Evolutionary conservation across 2,888 invertebrate species (phyloP).

Genomic region (Chymomyza fuscimana): DNA sequence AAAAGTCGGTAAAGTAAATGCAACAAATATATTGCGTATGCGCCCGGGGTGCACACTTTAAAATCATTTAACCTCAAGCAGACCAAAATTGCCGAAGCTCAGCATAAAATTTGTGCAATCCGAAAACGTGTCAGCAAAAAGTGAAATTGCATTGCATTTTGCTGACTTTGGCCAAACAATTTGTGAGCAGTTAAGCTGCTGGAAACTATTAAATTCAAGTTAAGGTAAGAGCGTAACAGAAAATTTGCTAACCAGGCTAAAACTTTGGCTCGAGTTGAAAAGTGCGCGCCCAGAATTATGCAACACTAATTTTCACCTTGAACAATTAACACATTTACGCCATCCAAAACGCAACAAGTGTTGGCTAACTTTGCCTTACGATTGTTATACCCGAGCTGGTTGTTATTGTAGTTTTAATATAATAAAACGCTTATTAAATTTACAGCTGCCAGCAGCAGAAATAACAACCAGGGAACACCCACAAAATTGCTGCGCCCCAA

Average conservation of each 20-base stretch:
- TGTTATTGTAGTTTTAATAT: slow-evolving; percentile 46
- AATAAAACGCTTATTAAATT: slow-evolving; percentile 73
- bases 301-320: slow-evolving; percentile 46
- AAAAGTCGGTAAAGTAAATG: neutral
- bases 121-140: slow-evolving; percentile 11
- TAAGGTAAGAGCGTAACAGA: neutral
- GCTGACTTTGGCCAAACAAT: slow-evolving; percentile 4
- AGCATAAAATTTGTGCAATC: slow-evolving; percentile 1
- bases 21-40: slow-evolving; percentile 32
- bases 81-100: slow-evolving; percentile 8
- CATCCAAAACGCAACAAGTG: slow-evolving; percentile 46
- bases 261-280: slow-evolving; percentile 30
- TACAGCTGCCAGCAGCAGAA: slow-evolving; percentile 35
- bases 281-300: slow-evolving; percentile 40
- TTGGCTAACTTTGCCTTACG: slow-evolving; percentile 45
- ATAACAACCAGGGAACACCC: slow-evolving; percentile 54
- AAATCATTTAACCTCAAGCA: neutral
- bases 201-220: slow-evolving; percentile 27
- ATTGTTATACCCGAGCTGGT: slow-evolving; percentile 23
- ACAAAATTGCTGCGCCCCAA: slow-evolving; percentile 60
- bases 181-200: slow-evolving; percentile 14
- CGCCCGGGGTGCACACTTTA: neutral
- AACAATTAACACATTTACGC: slow-evolving; percentile 55
- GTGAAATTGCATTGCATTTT: slow-evolving; percentile 1
- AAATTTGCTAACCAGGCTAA: slow-evolving; percentile 30